Base-by-base conservation (phyloP, 2,888 invertebrate genomes). In the Lycaena phlaeas region DNA sequence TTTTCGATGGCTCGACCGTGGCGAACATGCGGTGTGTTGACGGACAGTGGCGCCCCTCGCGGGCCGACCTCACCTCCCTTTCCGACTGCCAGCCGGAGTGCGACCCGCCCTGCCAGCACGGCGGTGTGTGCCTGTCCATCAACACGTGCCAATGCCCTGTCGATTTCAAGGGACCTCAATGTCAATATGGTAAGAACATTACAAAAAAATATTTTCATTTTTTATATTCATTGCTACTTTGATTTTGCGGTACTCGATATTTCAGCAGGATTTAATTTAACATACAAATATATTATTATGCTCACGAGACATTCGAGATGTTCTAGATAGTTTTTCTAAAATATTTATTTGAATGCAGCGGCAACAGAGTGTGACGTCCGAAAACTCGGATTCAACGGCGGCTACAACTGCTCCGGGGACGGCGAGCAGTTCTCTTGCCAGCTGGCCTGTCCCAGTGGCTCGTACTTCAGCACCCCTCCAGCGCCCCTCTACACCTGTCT, bases 111-210 rank as follows among this genome's bases (percentile, higher is more conserved):
- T 96, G 96, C 59, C 64, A 86, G 44, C 94, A 96, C 60, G 94
- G 92, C 0, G 96, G 96, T 0, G 86, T 87, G n/a, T 96, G 96
- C 62, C 73, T 94, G 0, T 86, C 91, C 0, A 86, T 89, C 6
- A 91, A 95, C 59, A 84, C 88, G 2, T 96, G 96, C 52, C 90
- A 92, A 51, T 96, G 96, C 61, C 89, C 93, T 0, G 81, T 87
- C 48, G 87, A 88, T 2, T 92, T 84, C 54, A 86, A 88, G 45
- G 92, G 92, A n/a, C 85, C 89, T 0, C 88, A 89, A 56, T 93
- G 92, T 56, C 91, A 92, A 72, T 92, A 90, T 56, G 53, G 85
- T 85, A 45, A 77, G 77, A 38, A n/a, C n/a, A n/a, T n/a, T n/a
- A n/a, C n/a, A n/a, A n/a, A n/a, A n/a, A n/a, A n/a, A n/a, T n/a